phyloP scores from a whole-genome alignment of 2,888 invertebrate genomes.

The Chaetoderma sp. region DNA sequence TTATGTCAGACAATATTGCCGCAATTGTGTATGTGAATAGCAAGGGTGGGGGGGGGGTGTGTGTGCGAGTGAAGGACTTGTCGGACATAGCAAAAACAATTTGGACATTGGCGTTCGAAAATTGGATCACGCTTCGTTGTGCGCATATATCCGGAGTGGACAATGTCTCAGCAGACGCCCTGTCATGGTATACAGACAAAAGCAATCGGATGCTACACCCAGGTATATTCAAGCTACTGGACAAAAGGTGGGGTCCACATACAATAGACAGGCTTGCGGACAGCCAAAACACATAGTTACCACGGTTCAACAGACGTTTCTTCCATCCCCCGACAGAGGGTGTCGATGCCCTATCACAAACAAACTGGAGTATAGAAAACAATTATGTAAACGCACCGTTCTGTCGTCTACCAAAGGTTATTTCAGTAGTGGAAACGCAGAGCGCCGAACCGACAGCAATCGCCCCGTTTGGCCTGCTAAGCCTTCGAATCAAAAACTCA shows the following conservation, averaged over 20 bases:
- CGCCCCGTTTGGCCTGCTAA: not conserved
- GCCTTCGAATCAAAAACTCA: not conserved
- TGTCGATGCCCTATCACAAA: slow-evolving; percentile 2
- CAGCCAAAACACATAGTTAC: not conserved
- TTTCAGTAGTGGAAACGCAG: not conserved
- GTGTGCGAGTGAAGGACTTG: too few relatives aligned
- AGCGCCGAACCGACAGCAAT: not conserved
- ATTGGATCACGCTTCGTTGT: not conserved
- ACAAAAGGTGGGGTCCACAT: not conserved
- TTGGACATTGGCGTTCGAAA: not conserved
- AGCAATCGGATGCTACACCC: not conserved
- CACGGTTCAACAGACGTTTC: not conserved
- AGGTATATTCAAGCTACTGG: not conserved
- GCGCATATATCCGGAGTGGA: not conserved
- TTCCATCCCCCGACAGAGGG: not conserved
- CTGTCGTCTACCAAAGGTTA: not conserved
- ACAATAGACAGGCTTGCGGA: not conserved
- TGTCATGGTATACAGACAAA: not conserved
- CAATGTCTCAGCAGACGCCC: not conserved
- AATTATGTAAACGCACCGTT: slow-evolving; percentile 1
- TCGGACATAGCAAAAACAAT: not conserved
- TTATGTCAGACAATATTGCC: not conserved
- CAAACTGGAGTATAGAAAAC: not conserved
- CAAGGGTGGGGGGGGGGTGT: not conserved
- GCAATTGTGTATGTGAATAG: not conserved